A percentile compares a stretch with the other conserved stretches of the same genome.
These are phyloP conservation scores for Helicoverpa zea DNA, from an alignment of 1,140 invertebrate species.

Conservation along the genomic window DNA sequence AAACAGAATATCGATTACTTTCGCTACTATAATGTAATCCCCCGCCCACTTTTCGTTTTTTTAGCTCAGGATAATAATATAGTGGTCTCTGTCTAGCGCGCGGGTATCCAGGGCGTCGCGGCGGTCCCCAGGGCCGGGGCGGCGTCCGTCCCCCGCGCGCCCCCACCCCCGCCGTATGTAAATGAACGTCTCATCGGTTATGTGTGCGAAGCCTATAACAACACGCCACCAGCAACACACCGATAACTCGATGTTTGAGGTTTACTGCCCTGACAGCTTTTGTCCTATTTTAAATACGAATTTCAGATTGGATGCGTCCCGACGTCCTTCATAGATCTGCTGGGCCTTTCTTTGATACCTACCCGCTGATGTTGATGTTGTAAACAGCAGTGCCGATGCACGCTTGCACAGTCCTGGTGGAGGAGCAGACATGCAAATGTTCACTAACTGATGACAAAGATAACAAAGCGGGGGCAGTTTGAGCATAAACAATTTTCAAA, in stretches of 20 bases:
- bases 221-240: conserved; percentile 58
- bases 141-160: conserved; percentile 74
- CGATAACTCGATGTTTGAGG: conserved; percentile 71
- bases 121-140: conserved; percentile 65
- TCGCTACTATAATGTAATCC: conserved; percentile 87
- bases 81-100: conserved; percentile 83
- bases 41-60: conserved; percentile 87
- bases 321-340: conserved; percentile 59
- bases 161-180: conserved; percentile 80
- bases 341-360: conserved; percentile 39
- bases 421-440: conserved; percentile 71
- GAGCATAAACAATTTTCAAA: conserved; percentile 66
- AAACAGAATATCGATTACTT: conserved; percentile 89
- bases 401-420: conserved; percentile 40
- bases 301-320: conserved; percentile 68
- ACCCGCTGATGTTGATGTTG: conserved; percentile 25
- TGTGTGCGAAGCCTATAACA: conserved; percentile 68
- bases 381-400: conserved; percentile 46
- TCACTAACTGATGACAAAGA: conserved; percentile 73
- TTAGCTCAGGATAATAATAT: conserved; percentile 87
- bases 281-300: conserved; percentile 84
- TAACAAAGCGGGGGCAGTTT: conserved; percentile 75
- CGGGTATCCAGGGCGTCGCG: conserved; percentile 57
- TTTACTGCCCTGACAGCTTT: conserved; percentile 85
- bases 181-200: conserved; percentile 79